These are phyloP conservation scores for Clarias platycephalus DNA, from an alignment of 2,797 vertebrate species.

Conservation along the genomic window DNA sequence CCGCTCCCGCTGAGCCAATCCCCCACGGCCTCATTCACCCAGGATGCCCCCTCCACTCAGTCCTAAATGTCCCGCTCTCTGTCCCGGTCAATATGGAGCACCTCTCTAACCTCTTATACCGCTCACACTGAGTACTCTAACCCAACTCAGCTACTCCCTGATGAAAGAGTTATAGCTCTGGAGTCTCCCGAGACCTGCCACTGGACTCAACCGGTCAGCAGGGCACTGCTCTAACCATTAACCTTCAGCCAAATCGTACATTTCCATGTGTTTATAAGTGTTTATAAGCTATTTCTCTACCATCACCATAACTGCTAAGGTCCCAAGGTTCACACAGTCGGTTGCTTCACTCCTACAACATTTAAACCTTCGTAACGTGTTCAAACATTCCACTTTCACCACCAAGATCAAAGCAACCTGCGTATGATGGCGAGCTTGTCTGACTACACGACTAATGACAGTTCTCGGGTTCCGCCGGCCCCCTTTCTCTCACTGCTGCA, in stretches of 20 bases:
- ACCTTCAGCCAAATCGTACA: conserved; percentile 69
- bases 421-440: conserved; percentile 7
- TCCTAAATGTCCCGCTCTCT: conserved; percentile 44
- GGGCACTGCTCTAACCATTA: conserved; percentile 52
- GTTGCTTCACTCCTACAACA: neutral
- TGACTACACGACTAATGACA: conserved; percentile 22
- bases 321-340: conserved; percentile 59
- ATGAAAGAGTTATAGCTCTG: conserved; percentile 58
- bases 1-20: conserved; percentile 56
- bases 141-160: conserved; percentile 72
- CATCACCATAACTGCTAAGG: conserved; percentile 65
- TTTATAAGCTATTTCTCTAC: conserved; percentile 49
- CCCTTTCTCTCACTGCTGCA: conserved; percentile 63
- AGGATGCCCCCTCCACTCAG: conserved; percentile 32
- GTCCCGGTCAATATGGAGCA: conserved; percentile 49
- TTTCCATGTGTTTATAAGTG: conserved; percentile 45
- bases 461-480: conserved; percentile 24
- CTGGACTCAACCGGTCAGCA: conserved; percentile 45
- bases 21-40: conserved; percentile 52
- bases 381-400: conserved; percentile 18
- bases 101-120: conserved; percentile 54
- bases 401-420: conserved; percentile 16
- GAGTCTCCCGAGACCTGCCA: conserved; percentile 46
- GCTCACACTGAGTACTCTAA: conserved; percentile 67
- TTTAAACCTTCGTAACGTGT: neutral